These are phyloP conservation scores for Drosophila sordidapex DNA, from an alignment of 2,888 invertebrate species.

Conservation along the genomic window DNA sequence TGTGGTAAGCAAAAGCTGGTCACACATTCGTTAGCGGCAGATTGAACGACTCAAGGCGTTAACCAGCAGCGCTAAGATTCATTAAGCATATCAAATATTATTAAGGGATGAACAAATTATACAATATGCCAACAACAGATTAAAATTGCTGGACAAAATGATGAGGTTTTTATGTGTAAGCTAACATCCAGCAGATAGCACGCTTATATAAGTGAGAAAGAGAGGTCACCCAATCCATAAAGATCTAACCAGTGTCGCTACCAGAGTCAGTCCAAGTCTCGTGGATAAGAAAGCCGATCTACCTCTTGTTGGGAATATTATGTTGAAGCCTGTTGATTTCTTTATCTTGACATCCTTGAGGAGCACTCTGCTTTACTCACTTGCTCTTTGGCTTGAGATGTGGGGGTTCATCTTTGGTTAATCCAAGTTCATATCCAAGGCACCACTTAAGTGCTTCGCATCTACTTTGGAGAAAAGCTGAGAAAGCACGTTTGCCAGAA, in stretches of 20 bases:
- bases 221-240: neutral
- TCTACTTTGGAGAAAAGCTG: neutral
- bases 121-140: neutral
- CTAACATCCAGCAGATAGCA: neutral
- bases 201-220: neutral
- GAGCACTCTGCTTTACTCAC: neutral
- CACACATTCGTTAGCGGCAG: constrained; percentile 47
- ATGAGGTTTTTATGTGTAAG: neutral
- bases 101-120: neutral
- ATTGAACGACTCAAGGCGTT: constrained; percentile 54
- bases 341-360: neutral
- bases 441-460: constrained; percentile 5
- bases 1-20: constrained; percentile 25
- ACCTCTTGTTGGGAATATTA: neutral
- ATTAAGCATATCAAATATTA: constrained; percentile 24
- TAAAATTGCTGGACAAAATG: neutral
- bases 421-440: constrained; percentile 10
- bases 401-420: neutral
- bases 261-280: neutral
- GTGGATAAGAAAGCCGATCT: neutral
- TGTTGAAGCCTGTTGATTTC: neutral
- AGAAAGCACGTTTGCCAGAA: constrained; percentile 28
- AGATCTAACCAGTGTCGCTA: neutral
- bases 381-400: neutral
- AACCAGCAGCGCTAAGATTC: constrained; percentile 47